A percentile compares a stretch with the other conserved stretches of the same genome.
Conservation (phyloP, 2,113 vertebrate species). For the Ceyx melanurus region DNA sequence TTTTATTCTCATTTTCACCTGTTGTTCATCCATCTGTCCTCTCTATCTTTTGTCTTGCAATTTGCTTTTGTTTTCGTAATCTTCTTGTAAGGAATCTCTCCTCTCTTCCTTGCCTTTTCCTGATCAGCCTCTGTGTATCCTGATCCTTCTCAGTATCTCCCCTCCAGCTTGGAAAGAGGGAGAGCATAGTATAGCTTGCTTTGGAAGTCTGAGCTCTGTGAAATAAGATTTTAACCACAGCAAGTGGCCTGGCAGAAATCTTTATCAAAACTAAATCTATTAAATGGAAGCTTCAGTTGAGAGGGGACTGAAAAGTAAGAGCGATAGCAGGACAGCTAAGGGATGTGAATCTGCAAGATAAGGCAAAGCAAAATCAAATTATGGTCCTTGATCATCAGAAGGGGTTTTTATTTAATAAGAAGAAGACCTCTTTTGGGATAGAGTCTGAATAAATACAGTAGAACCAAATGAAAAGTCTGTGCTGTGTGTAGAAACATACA, state of each 20-base stretch:
- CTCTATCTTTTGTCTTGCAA: neutral
- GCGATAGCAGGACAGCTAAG: neutral
- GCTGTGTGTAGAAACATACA: neutral
- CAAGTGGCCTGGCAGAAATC: neutral
- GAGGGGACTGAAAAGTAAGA: neutral
- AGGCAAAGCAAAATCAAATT: neutral
- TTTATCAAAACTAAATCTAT: neutral
- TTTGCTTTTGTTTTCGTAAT: too few relatives aligned
- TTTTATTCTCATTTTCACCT: neutral
- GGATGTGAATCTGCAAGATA: neutral
- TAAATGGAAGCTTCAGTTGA: neutral
- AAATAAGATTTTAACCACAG: neutral
- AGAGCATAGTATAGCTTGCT: neutral
- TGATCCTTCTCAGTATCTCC: neutral
- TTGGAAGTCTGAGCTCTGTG: neutral
- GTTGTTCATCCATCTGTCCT: neutral
- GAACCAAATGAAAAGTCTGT: neutral
- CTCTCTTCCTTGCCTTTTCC: neutral
- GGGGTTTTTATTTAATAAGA: neutral
- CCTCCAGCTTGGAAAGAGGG: neutral
- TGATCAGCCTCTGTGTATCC: neutral
- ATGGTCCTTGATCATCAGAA: neutral
- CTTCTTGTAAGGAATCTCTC: neutral
- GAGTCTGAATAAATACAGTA: neutral
- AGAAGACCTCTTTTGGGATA: neutral